Evolutionary conservation across 2,888 invertebrate genomes (phyloP), one percentile per base, ranked within the genome.

Genomic region (Scaptomyza tumidula): DNA sequence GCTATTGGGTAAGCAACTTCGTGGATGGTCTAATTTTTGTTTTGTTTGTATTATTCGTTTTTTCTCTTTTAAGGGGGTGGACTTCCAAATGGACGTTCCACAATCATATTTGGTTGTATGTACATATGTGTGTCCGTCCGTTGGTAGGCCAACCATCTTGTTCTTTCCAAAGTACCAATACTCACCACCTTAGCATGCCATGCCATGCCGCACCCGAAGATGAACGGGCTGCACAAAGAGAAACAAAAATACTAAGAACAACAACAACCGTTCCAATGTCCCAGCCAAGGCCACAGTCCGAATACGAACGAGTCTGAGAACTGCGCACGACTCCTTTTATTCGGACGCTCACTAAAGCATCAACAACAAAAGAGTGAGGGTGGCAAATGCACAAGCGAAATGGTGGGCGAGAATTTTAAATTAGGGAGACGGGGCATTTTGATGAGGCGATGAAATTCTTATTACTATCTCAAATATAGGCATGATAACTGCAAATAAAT

Each of bases 121-220:
- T 54, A 19, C 10, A 10, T 9, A 10, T 53, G 33, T 27, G 44
- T 53, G 46, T 75, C 44, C 43, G 35, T 57, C 62, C 7, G 39
- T 50, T 37, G 59, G 60, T 67, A 52, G 58, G 64, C 84, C 86
- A 88, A 83, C 81, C 88, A 88, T 88, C 77, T 82, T 88, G 80
- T 80, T 81, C 84, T 61, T 74, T 70, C 19, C 41, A 57, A 24
- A 45, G 56, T 31, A 57, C 43, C 39, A 77, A 60, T 48, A 55
- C 71, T 58, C 65, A 59, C 56, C 54, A 61, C 54, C 44, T 44
- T 48, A 13, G 44, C 43, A 19, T 35, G 29, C 31, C 14, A 19
- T 19, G 19, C 19, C 19, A 19, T 31, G n/a, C 50, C 19, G n/a
- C 35, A 35, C 4, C 13, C 16, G 5, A 27, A 7, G 29, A 53